Conservation (phyloP, 2,797 vertebrate species). For the Florisuga fusca region DNA sequence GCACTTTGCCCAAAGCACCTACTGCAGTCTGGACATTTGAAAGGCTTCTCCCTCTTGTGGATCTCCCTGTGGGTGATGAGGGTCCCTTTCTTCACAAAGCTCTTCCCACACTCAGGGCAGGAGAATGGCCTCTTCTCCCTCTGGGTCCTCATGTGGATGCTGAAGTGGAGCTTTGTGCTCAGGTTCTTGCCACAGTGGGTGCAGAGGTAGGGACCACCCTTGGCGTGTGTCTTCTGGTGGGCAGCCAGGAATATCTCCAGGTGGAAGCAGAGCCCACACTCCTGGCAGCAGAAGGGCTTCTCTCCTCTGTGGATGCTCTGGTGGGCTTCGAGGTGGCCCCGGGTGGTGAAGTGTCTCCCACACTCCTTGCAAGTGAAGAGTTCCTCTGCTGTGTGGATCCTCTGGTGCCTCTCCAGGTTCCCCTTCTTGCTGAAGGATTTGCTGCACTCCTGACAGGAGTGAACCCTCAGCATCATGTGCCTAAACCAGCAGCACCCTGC, state of each 20-base stretch:
- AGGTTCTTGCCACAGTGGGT: not conserved
- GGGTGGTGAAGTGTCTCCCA: not conserved
- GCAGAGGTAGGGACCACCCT: slow-evolving; percentile 14
- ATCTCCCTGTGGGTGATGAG: not conserved
- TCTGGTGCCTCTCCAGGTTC: slow-evolving; percentile 16
- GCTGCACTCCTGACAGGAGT: not conserved
- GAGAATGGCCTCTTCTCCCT: not conserved
- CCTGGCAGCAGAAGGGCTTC: not conserved
- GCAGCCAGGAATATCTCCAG: not conserved
- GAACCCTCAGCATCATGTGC: accelerated
- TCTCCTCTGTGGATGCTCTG: slow-evolving; percentile 32
- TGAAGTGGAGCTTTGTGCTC: slow-evolving; percentile 39
- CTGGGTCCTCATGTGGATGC: not conserved
- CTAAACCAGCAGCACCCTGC: not conserved
- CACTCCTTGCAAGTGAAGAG: not conserved
- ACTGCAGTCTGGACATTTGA: not conserved
- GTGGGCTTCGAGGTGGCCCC: not conserved
- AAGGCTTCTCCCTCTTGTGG: slow-evolving; percentile 15
- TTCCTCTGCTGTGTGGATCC: not conserved
- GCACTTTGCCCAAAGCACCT: slow-evolving; percentile 31
- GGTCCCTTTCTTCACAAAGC: slow-evolving; percentile 13
- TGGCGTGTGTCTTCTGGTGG: not conserved
- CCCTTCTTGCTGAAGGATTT: slow-evolving; percentile 39
- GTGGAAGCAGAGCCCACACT: not conserved
- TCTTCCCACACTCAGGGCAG: not conserved